Base-by-base conservation (phyloP, 1,140 invertebrate species). In the Mycetomoellerius zeteki region DNA sequence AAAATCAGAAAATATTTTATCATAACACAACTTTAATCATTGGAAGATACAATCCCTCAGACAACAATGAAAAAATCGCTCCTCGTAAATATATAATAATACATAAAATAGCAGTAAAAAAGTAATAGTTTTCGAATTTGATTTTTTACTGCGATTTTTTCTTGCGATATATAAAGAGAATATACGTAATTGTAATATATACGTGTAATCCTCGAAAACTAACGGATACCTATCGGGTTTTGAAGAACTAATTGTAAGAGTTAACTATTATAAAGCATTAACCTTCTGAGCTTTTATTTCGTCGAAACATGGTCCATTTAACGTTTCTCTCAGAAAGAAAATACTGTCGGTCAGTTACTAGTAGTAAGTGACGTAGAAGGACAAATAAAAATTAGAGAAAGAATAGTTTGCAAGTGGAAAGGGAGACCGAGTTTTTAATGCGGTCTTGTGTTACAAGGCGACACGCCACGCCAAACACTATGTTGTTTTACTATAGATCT, bases 381-480 rank as follows among this genome's bases (percentile, higher is more conserved):
- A 30, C 30, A 16, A 86, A 78, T 69, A 88, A 78, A 76, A 47
- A 19, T 27, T 21, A 88, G 60, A 67, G 64, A 84, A 82, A 82
- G 69, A 67, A 73, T 56, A 56, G 52, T 78, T 62, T 6, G 58
- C n/a, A n/a, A 58, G 67, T 56, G 62, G 62, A 86, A 85, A 75
- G 84, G 78, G 85, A 81, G 47, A 24, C 21, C 75, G 75, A 37
- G 21, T 33, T 62, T 77, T 91, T 91, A 80, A 85, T 75, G 73
- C 78, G 56, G 81, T 88, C 82, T 88, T 85, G 78, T 62, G 75
- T 91, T 91, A 86, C 90, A 86, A 30, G 16, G 67, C 62, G 65
- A 84, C 86, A 73, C 88, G 76, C 60, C 37, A 47, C 52, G 19
- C 33, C 76, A 67, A 86, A 73, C 77, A 86, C 85, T 84, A 76